Evolutionary conservation across 2,888 invertebrate genomes (phyloP), one percentile per base, ranked within the genome.

Genomic region (Andrena bicolor): DNA sequence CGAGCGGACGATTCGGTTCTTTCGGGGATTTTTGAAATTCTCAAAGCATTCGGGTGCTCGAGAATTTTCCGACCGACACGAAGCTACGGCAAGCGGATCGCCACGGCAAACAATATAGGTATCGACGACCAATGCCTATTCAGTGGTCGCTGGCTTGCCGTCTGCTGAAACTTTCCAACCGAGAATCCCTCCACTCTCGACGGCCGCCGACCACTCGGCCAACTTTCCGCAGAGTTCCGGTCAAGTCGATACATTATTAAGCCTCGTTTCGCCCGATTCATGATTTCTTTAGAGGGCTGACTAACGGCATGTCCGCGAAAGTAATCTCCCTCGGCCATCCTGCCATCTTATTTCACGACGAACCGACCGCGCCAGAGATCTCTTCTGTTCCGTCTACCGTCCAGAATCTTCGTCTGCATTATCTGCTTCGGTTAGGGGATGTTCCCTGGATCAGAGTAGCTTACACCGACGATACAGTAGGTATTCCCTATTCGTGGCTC

Each of bases 221-320:
- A 70, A 64, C 58, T 76, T 84, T 83, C 56, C 35, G n/a, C 61
- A 8, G 64, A 78, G 73, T 85, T 82, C 80, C 81, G 78, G 88
- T 82, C 86, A 1, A 41, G 72, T 73, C 81, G 84, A 82, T 88
- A 81, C 81, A 88, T 89, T 89, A 87, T 89, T 83, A 80, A 87
- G 76, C 70, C 85, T 83, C 82, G 82, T 89, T 86, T 81, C 78
- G 58, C 69, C 64, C 82, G 88, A 86, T 86, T 88, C 83, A 85
- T 83, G 85, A 87, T 85, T 86, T 88, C 88, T 86, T 89, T 76
- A 87, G 72, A 69, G 66, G 63, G 74, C 48, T 53, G 56, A 69
- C 63, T 66, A 82, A 82, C 86, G 72, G 71, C 80, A 58, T 63
- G 76, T 56, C 75, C 69, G 28, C 7, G 58, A 35, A 80, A 64